Evolutionary conservation across 2,113 vertebrate genomes (phyloP).

Genomic region (Epinephelus fuscoguttatus): DNA sequence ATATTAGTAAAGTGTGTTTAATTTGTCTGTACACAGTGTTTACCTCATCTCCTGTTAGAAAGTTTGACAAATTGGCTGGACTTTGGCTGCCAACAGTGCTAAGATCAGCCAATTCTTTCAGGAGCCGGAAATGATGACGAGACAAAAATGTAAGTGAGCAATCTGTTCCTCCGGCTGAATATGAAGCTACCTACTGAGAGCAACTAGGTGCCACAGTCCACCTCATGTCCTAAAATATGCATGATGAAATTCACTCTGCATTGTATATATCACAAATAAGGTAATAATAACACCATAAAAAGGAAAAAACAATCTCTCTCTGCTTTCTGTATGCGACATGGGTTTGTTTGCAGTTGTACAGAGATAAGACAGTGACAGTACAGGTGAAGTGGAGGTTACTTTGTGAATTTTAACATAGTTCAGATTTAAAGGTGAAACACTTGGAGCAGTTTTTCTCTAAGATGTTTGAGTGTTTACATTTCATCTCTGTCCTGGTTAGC

Average conservation of each 20-base stretch:
- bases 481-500: too few species aligned
- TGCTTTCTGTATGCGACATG: background rate
- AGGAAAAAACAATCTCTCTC: background rate
- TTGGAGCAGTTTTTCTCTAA: background rate
- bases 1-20: background rate
- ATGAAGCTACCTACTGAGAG: conserved; percentile 62
- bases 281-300: background rate
- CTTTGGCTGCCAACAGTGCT: conserved; percentile 52
- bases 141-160: conserved; percentile 72
- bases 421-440: background rate
- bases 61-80: conserved; percentile 59
- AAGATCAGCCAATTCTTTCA: conserved; percentile 69
- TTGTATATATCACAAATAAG: background rate
- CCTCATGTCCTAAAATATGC: conserved; percentile 29
- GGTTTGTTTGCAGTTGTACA: background rate
- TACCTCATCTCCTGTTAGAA: conserved; percentile 39
- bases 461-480: too few species aligned
- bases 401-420: background rate
- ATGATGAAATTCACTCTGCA: background rate
- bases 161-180: conserved; percentile 72
- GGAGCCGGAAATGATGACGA: conserved; percentile 70
- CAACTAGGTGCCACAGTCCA: conserved; percentile 47
- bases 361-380: background rate
- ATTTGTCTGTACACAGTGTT: conserved; percentile 22
- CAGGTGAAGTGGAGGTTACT: background rate